Base-by-base conservation (phyloP, 2,888 invertebrate species). In the Acanthosoma haemorrhoidale region DNA sequence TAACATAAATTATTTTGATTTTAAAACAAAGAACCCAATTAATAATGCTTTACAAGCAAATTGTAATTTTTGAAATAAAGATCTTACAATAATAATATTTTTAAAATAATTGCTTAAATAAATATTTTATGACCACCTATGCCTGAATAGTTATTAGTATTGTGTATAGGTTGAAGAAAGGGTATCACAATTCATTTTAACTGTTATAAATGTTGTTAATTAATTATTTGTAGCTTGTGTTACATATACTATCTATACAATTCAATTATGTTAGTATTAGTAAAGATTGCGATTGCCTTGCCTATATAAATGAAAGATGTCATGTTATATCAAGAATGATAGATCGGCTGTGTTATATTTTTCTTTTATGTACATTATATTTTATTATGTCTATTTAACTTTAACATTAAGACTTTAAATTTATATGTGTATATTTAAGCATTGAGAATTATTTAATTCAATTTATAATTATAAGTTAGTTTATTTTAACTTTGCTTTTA, bases 351-450 rank as follows among this genome's bases (percentile, higher is more conserved):
- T 51, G 51, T 51, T 51, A n/a, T 25, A 51, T 51, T 25, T 51
- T 51, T n/a, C 51, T 51, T 51, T 51, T 25, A 51, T 25, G 51
- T 51, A 51, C 29, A 25, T 51, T 51, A n/a, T 51, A 51, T 51
- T 25, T 51, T 51, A 51, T n/a, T 25, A 51, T 51, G 51, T 51
- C 25, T 25, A 25, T n/a, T 51, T 25, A 25, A n/a, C n/a, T 6
- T 51, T 51, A 51, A 51, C 51, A n/a, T 51, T 51, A 51, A 51
- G 51, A 51, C 51, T 25, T n/a, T 51, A 25, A 51, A 51, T n/a
- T n/a, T n/a, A n/a, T n/a, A n/a, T 25, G 25, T 25, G 29, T 51
- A 51, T 51, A 6, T 51, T n/a, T n/a, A n/a, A 51, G 25, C 29
- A 51, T 51, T 51, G 29, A 13, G 29, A 25, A 25, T 2, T 51